Conservation (phyloP, 2,888 invertebrate genomes). For the Tricholauxania praeusta region DNA sequence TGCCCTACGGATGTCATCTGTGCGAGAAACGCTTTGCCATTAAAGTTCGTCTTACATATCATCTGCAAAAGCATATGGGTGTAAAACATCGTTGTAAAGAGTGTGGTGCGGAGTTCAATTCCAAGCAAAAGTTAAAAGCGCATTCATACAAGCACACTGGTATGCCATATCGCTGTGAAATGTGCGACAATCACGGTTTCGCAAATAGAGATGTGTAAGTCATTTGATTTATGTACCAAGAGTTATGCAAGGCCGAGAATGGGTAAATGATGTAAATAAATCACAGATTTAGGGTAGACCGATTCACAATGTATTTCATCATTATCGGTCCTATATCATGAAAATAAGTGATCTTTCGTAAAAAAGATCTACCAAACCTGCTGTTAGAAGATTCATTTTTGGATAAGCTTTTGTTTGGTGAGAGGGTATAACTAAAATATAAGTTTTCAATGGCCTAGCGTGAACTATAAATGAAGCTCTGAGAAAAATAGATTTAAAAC, state of each 20-base stretch:
- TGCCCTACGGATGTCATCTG: slow-evolving; percentile 52
- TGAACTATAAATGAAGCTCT: too few species aligned
- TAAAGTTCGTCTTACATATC: slow-evolving; percentile 55
- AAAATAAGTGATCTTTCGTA: too few species aligned
- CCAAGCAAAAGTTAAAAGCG: slow-evolving; percentile 50
- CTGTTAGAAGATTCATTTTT: too few species aligned
- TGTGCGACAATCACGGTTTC: slow-evolving; percentile 50
- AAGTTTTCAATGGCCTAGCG: too few species aligned
- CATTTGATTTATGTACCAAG: not conserved
- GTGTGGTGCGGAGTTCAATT: slow-evolving; percentile 52
- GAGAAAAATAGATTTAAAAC: too few species aligned
- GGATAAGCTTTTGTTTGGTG: too few species aligned
- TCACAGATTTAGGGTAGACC: too few species aligned
- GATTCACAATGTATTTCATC: too few species aligned
- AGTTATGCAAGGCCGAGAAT: not conserved
- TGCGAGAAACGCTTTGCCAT: slow-evolving; percentile 55
- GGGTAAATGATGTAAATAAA: too few species aligned
- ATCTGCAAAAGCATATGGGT: slow-evolving; percentile 54
- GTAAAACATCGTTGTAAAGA: slow-evolving; percentile 52
- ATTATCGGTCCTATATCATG: too few species aligned
- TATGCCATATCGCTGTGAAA: slow-evolving; percentile 52
- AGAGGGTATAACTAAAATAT: too few species aligned
- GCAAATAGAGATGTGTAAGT: slow-evolving; percentile 50
- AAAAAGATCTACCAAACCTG: too few species aligned
- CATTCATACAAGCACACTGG: slow-evolving; percentile 55